phyloP scores from a whole-genome alignment of 2,797 vertebrate species.

The Bothrops alternatus region DNA sequence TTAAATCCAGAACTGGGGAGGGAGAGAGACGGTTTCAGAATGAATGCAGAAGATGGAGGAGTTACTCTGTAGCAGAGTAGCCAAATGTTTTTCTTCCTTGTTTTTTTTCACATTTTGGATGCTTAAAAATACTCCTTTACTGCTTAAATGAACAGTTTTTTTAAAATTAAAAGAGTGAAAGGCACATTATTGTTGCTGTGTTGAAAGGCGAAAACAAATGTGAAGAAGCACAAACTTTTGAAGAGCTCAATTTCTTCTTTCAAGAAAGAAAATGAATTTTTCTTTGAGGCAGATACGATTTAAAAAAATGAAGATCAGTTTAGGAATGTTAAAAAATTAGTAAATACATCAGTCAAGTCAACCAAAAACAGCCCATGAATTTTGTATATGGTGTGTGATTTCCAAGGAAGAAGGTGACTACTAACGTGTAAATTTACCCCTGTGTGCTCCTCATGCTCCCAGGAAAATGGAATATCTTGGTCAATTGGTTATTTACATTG shows the following conservation, averaged over 20 bases:
- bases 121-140: conserved; percentile 69
- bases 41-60: conserved; percentile 21
- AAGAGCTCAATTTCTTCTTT: background rate
- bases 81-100: conserved; percentile 67
- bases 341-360: background rate
- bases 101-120: conserved; percentile 66
- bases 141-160: conserved; percentile 66
- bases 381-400: background rate
- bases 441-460: background rate
- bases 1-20: conserved; percentile 30
- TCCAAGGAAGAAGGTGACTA: background rate
- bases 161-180: conserved; percentile 14
- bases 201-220: conserved; percentile 70
- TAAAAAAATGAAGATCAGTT: background rate
- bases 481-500: background rate
- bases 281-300: background rate
- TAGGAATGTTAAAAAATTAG: background rate
- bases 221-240: conserved; percentile 53
- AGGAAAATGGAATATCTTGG: background rate
- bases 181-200: background rate
- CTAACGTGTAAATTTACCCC: background rate
- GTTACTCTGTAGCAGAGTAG: conserved; percentile 56
- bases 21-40: background rate
- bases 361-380: background rate
- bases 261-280: background rate